phyloP scores from a whole-genome alignment of 2,797 vertebrate species.

The Protonibea diacanthus region DNA sequence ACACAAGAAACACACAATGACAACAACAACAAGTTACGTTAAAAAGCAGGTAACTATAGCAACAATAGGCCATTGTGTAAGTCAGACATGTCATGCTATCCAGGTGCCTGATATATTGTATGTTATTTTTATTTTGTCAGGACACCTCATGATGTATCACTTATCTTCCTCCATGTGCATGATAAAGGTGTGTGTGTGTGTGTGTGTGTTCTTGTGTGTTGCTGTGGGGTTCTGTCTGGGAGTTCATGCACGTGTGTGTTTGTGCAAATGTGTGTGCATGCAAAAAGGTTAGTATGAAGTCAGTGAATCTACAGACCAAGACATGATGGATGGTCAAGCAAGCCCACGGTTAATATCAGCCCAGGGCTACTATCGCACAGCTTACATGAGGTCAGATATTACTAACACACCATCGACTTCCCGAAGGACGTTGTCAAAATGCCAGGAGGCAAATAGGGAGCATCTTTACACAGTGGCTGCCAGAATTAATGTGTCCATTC shows the following conservation, averaged over 20 bases:
- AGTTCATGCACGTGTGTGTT: background rate
- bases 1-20: background rate
- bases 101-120: background rate
- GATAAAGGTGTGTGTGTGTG: background rate
- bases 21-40: background rate
- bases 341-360: slow-evolving; percentile 2
- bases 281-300: slow-evolving; percentile 12
- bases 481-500: background rate
- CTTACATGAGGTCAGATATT: slow-evolving; percentile 31
- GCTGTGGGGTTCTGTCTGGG: background rate
- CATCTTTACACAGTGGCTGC: background rate
- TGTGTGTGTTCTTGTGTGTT: too few relatives aligned
- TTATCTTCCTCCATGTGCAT: too few relatives aligned
- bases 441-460: slow-evolving; percentile 17
- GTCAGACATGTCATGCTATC: background rate
- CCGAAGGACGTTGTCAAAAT: slow-evolving; percentile 16
- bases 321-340: slow-evolving; percentile 12
- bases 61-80: background rate
- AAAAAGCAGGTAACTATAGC: slow-evolving; percentile 11
- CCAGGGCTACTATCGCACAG: slow-evolving; percentile 19
- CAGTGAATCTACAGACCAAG: slow-evolving; percentile 11
- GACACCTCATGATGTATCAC: background rate
- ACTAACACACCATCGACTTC: slow-evolving; percentile 8
- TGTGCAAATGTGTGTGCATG: background rate
- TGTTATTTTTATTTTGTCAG: background rate